Base-by-base conservation (phyloP, 2,888 invertebrate genomes). In the Amaurobius ferox region DNA sequence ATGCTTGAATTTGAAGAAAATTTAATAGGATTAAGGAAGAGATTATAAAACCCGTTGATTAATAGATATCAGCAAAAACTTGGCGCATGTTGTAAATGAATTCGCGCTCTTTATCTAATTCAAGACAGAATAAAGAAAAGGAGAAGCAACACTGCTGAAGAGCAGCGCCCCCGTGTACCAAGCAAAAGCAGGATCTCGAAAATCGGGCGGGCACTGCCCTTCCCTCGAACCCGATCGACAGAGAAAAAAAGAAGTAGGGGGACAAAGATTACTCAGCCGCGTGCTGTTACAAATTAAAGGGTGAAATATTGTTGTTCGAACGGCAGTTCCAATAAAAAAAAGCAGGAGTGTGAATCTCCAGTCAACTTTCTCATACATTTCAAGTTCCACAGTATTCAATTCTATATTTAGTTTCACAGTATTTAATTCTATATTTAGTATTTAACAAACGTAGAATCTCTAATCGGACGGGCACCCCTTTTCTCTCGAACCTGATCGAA, bases 21-120 rank as follows among this genome's bases (percentile, higher is more conserved):
- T 85, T 85, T 85, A 85, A 85, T 85, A 78, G 85, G 85, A 85
- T 85, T 78, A 85, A 78, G 78, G 30, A 64, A 73, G 85, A 78
- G 77, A 78, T 78, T 78, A 78, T 81, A 78, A 70, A 77, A 85
- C 72, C 77, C 77, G 85, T 85, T 85, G 85, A 85, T 85, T 85
- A 85, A 85, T 85, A 85, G 78, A 85, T 71, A 77, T 68, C 72
- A 66, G 85, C 48, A 83, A 83, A 83, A 76, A 71, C 70, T 61
- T 71, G 77, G 48, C 32, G 67, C 72, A 74, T 81, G 68, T 61
- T 67, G 48, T 67, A 74, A 81, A 81, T 81, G 80, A 81, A 80
- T 66, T 61, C 30, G 70, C 71, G 44, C 30, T 30, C 55, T 48
- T 71, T 48, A 70, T 44, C 71, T 48, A 55, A 71, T 66, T 66